A percentile compares a stretch with the other conserved stretches of the same genome.
Evolutionary conservation across 2,888 invertebrate species (phyloP).

Genomic region (Monochamus alternatus): DNA sequence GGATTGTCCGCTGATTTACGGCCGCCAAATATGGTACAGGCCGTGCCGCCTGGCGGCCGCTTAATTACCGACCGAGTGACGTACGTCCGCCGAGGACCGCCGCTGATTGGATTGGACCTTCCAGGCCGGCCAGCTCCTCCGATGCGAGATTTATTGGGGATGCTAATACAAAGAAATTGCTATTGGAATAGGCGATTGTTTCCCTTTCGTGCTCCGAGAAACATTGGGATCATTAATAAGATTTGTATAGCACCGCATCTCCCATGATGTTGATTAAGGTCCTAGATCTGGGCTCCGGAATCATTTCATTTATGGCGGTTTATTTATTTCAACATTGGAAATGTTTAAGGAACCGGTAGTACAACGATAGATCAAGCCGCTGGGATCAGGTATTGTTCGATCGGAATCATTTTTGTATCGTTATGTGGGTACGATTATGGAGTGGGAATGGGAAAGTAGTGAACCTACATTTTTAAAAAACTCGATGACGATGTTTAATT

Average conservation of each 20-base stretch:
- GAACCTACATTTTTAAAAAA: too few species aligned
- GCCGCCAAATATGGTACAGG: constrained; percentile 53
- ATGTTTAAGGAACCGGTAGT: too few species aligned
- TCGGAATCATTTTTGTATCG: too few species aligned
- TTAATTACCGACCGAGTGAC: constrained; percentile 51
- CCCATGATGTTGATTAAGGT: background rate
- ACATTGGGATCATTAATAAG: constrained; percentile 26
- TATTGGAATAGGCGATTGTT: constrained; percentile 30
- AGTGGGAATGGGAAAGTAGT: too few species aligned
- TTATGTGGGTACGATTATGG: too few species aligned
- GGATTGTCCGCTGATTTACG: constrained; percentile 52
- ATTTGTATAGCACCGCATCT: constrained; percentile 22
- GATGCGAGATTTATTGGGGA: constrained; percentile 34
- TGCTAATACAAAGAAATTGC: constrained; percentile 37
- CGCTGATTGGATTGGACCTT: constrained; percentile 34
- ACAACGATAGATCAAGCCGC: too few species aligned
- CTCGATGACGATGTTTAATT: too few species aligned
- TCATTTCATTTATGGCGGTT: too few species aligned
- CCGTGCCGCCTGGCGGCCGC: constrained; percentile 50
- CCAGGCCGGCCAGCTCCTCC: constrained; percentile 23
- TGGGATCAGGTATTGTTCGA: too few species aligned
- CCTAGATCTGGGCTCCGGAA: background rate
- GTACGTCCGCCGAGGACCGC: constrained; percentile 30
- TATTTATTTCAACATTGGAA: too few species aligned
- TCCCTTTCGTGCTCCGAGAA: constrained; percentile 21